phyloP scores from a whole-genome alignment of 2,888 invertebrate genomes.

The Ichneumoninae sp. region DNA sequence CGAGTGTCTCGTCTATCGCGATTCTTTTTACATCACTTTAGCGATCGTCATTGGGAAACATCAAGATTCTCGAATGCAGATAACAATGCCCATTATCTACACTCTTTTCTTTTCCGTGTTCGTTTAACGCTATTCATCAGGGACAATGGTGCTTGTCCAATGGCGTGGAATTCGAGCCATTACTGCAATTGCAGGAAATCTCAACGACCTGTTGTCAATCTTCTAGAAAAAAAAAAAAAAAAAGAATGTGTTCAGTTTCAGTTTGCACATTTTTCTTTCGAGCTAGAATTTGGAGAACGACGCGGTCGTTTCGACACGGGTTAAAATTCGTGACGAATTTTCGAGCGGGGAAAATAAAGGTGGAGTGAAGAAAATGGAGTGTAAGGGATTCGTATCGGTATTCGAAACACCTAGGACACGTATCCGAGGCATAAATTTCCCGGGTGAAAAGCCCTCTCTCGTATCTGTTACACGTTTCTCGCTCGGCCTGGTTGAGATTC shows the following conservation, averaged over 20 bases:
- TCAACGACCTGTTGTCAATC: conserved; percentile 2
- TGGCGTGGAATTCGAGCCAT: conserved; percentile 1
- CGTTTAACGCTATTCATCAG: neutral
- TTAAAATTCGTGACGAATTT: conserved; percentile 34
- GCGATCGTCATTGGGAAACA: conserved; percentile 48
- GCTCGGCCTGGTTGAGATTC: conserved; percentile 50
- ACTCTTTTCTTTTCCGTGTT: conserved; percentile 33
- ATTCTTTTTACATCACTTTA: conserved; percentile 20
- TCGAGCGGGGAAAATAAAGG: conserved; percentile 5
- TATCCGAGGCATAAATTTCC: conserved; percentile 55
- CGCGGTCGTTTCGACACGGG: neutral
- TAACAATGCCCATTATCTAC: conserved; percentile 60
- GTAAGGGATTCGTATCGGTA: conserved; percentile 44
- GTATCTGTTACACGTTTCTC: conserved; percentile 62
- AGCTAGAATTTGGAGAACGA: neutral
- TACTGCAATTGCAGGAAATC: neutral
- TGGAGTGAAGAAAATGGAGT: conserved; percentile 35
- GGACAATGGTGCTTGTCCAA: conserved; percentile 30
- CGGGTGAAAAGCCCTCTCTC: conserved; percentile 47
- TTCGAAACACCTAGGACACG: conserved; percentile 52
- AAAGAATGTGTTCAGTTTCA: neutral
- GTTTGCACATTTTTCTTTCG: neutral
- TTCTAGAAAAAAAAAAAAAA: neutral
- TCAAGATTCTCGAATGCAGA: conserved; percentile 36
- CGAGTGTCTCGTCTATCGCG: conserved; percentile 28